Evolutionary conservation across 1,140 invertebrate genomes (phyloP).

Genomic region (Euura saliciscinereae): DNA sequence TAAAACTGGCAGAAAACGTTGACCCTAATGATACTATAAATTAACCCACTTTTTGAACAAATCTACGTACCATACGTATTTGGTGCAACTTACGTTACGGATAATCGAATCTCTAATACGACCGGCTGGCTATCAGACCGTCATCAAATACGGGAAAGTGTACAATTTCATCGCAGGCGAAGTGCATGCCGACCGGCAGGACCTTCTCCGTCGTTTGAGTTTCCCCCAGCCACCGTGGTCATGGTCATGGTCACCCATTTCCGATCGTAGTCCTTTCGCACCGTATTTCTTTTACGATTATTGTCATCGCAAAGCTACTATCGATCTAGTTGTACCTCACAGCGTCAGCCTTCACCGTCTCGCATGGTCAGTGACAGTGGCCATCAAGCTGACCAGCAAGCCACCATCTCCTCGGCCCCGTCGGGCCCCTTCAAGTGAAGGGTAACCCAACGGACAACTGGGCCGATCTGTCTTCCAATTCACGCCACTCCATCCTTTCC

Average conservation of each 20-base stretch:
- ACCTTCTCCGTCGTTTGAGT: background rate
- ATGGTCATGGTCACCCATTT: background rate
- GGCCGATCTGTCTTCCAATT: constrained; percentile 2
- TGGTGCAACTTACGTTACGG: background rate
- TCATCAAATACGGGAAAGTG: background rate
- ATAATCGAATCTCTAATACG: too few species aligned
- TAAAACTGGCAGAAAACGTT: background rate
- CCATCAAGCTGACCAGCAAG: background rate
- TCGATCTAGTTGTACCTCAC: background rate
- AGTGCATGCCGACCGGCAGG: background rate
- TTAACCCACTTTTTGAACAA: background rate
- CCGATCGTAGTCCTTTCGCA: background rate
- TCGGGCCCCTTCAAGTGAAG: constrained; percentile 5
- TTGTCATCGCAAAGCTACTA: background rate
- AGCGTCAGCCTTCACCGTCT: background rate
- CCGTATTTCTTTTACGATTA: background rate
- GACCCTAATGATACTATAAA: constrained; percentile 2
- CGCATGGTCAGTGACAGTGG: constrained; percentile 4
- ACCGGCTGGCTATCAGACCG: too few species aligned
- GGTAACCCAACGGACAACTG: background rate
- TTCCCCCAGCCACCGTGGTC: background rate
- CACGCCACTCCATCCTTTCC: background rate
- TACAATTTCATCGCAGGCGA: background rate
- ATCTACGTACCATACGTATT: background rate
- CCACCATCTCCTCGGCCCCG: background rate